These are phyloP conservation scores for Serranus cabrilla DNA, from an alignment of 2,797 vertebrate species.

Conservation along the genomic window DNA sequence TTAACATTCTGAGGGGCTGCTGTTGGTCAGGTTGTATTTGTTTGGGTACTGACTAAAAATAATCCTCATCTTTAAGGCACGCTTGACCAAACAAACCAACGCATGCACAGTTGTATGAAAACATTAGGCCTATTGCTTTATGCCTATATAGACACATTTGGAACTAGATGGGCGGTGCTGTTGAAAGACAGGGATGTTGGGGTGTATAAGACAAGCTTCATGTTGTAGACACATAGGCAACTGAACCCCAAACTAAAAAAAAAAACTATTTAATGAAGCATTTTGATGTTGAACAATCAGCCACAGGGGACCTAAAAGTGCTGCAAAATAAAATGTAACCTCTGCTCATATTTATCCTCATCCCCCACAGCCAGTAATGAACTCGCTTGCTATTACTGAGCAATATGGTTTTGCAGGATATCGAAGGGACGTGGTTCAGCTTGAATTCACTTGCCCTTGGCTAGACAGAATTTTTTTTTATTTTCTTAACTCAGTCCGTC, in stretches of 20 bases:
- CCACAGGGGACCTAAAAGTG: background rate
- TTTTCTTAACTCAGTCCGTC: constrained; percentile 31
- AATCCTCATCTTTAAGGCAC: too few relatives aligned
- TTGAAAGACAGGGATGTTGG: too few relatives aligned
- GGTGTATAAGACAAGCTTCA: too few relatives aligned
- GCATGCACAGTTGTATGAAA: too few relatives aligned
- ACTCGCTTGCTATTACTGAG: constrained; percentile 36
- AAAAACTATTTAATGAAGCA: background rate
- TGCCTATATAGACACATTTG: too few relatives aligned
- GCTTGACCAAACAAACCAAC: too few relatives aligned
- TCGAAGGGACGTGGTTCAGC: constrained; percentile 48
- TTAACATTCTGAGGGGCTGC: too few relatives aligned
- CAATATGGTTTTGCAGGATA: constrained; percentile 39
- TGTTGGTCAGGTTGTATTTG: too few relatives aligned
- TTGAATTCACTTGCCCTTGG: constrained; percentile 59
- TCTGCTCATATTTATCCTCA: constrained; percentile 12
- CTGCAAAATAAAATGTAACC: constrained; percentile 13
- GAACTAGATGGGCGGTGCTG: too few relatives aligned
- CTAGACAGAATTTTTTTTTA: constrained; percentile 44
- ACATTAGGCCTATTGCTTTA: too few relatives aligned
- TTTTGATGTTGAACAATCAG: constrained; percentile 10
- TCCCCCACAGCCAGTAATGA: constrained; percentile 27
- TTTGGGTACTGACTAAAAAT: too few relatives aligned
- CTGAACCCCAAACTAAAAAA: background rate
- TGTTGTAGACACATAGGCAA: too few relatives aligned